A percentile compares a stretch with the other conserved stretches of the same genome.
Evolutionary conservation across 2,113 vertebrate species (phyloP).

Genomic region (Rhadina sibilatrix): DNA sequence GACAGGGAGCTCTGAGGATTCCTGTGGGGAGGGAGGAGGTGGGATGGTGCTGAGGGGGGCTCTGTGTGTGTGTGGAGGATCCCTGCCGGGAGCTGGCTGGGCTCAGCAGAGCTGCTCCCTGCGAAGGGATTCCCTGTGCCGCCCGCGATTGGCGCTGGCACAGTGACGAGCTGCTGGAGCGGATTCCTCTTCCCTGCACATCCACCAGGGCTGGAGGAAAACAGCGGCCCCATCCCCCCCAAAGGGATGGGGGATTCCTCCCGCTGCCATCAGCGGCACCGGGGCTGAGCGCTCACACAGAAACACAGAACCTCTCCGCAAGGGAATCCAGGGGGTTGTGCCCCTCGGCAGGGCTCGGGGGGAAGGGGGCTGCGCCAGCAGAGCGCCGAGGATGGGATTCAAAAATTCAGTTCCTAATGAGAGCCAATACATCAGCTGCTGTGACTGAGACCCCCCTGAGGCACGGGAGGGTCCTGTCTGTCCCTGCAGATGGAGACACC

Average conservation of each 20-base stretch:
- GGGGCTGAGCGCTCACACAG: background rate
- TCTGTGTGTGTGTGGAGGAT: background rate
- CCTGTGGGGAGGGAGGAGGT: background rate
- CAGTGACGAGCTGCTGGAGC: conserved; percentile 8
- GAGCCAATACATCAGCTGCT: background rate
- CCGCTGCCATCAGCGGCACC: background rate
- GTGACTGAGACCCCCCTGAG: background rate
- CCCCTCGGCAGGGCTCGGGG: background rate
- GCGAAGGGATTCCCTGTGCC: conserved; percentile 44
- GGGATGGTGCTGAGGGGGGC: background rate
- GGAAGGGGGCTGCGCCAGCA: background rate
- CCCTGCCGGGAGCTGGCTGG: background rate
- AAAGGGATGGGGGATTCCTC: background rate
- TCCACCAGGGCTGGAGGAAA: background rate
- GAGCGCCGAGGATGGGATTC: background rate
- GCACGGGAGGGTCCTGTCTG: background rate
- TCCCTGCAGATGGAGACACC: background rate
- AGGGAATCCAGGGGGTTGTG: accelerated
- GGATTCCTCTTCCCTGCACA: background rate
- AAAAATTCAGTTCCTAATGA: background rate
- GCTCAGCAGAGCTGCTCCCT: conserved; percentile 3
- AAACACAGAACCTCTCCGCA: background rate
- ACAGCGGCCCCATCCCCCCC: background rate
- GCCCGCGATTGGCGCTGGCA: background rate
- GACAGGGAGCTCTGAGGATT: background rate